Conservation (phyloP, 2,888 invertebrate genomes). For the Malachius bipustulatus region DNA sequence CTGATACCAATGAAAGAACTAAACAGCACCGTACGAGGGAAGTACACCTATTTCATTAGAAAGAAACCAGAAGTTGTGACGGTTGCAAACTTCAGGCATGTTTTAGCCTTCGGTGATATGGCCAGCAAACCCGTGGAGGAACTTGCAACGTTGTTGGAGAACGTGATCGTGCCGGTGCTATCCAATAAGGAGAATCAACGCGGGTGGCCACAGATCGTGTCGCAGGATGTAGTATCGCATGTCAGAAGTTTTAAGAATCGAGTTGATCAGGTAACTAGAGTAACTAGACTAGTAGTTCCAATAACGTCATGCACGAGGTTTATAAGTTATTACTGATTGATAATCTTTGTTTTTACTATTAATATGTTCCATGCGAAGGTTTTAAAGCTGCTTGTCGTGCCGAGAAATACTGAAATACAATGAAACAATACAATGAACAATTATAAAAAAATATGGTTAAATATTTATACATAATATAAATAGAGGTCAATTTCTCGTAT, state of each 20-base stretch:
- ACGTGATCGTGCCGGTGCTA: slow-evolving; percentile 60
- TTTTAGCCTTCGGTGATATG: slow-evolving; percentile 58
- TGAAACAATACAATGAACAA: too few species aligned
- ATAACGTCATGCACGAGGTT: too few species aligned
- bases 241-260: slow-evolving; percentile 55
- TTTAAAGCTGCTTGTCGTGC: too few species aligned
- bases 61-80: slow-evolving; percentile 49
- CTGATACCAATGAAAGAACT: slow-evolving; percentile 54
- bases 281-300: too few species aligned
- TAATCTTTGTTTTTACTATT: slow-evolving; percentile 30
- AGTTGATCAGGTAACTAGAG: slow-evolving; percentile 54
- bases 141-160: slow-evolving; percentile 54
- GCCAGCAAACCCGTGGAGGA: slow-evolving; percentile 60
- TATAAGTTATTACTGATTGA: not conserved
- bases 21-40: slow-evolving; percentile 48
- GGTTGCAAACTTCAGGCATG: slow-evolving; percentile 41
- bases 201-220: slow-evolving; percentile 63
- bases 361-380: slow-evolving; percentile 4
- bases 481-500: too few species aligned
- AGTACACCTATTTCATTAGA: slow-evolving; percentile 68
- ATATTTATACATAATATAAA: too few species aligned
- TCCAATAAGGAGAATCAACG: slow-evolving; percentile 57
- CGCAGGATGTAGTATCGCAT: slow-evolving; percentile 58
- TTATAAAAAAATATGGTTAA: too few species aligned
- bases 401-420: too few species aligned